Evolutionary conservation across 2,888 invertebrate genomes (phyloP), one percentile per base, ranked within the genome.

Genomic region (Argyresthia goedartella): DNA sequence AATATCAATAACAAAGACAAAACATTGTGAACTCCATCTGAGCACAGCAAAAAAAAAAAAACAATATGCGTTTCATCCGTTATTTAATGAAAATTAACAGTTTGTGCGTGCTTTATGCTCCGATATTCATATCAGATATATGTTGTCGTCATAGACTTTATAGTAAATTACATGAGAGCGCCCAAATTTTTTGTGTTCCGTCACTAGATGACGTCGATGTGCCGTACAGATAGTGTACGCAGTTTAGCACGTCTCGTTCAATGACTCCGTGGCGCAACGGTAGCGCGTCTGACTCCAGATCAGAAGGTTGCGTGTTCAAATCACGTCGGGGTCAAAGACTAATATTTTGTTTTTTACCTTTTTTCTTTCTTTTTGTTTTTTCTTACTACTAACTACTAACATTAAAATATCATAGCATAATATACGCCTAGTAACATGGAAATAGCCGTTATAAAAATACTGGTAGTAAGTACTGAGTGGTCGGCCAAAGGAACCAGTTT

Each of bases 271-370:
- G 94, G 94, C 94, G 94, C 94, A 94, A 94, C 93, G 95, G 94
- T 94, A 95, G 94, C 94, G 94, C 94, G 95, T 95, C 94, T 94
- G 95, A 94, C 94, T 95, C 94, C 94, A 95, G 94, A 94, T 94
- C 94, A 94, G 94, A 94, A 94, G 92, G 92, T 91, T 92, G 92
- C 92, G 92, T 92, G 92, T 93, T 92, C 92, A 91, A 92, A 91
- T 92, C 92, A 92, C 92, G 91, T 91, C 91, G 91, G 91, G 92
- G 91, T 92, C 92, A 91, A 66, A 51, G 51, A 51, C 43, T 51
- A 42, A 25, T 47, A 1, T 53, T 44, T 48, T 52, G 43, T 50
- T 50, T 35, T 44, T 1, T 52, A 39, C 48, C 46, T 54, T 8
- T 51, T 36, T 46, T 47, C n/a, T 13, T 25, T 25, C 42, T 13